Base-by-base conservation (phyloP, 2,888 invertebrate genomes). In the Callinectes sapidus region DNA sequence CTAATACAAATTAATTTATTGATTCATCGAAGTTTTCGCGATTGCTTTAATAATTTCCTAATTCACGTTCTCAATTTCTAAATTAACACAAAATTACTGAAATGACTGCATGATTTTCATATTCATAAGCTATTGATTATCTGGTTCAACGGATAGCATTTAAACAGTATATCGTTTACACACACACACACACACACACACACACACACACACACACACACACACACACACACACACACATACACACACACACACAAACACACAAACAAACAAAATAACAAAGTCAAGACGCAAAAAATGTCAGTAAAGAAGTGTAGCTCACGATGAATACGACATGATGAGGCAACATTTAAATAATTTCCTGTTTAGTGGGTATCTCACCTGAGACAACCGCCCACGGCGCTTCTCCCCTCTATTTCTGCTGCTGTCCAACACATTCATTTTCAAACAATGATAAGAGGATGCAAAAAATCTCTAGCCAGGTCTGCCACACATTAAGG, bases 191-290 rank as follows among this genome's bases (percentile, higher is more conserved):
- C n/a, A n/a, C 42, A 39, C 87, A 8, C 87, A 23, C 87, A 39
- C 87, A 16, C 48, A 14, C 39, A 8, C 87, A 28, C 87, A 87
- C 48, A 42, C 87, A 87, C 48, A 87, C 87, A 42, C 87, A 87
- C 48, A 87, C 48, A 48, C 87, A 48, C 87, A 87, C 48, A 87
- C 87, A 87, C 48, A 87, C 87, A 87, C 48, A 87, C 87, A 87
- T 23, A 87, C 48, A 87, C 48, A 87, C 39, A 23, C 87, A 87
- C 1, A 18, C 55, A 55, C 55, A 55, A 3, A 55, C 55, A 55
- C 55, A 55, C 55, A 55, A 1, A 55, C 55, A 55, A 14, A 8
- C n/a, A n/a, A 55, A 55, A 42, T 42, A 42, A 42, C 42, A 42
- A 42, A 42, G 6, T 42, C 6, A 42, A 42, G 42, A 42, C 42